Evolutionary conservation across 2,113 vertebrate species (phyloP), one percentile per base, ranked within the genome.

Genomic region (Noturus placidus): DNA sequence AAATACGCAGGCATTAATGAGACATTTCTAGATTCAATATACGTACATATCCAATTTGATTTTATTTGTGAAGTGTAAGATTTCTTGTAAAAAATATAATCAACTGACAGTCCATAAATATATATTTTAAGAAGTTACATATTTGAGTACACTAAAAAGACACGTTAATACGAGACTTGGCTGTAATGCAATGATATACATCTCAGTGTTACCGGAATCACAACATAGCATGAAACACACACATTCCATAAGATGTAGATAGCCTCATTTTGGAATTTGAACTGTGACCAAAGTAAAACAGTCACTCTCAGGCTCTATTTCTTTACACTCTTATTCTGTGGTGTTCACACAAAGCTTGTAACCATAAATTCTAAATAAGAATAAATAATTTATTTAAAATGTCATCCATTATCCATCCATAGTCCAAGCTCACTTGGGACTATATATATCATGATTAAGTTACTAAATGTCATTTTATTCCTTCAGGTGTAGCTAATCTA

Each of bases 21-120:
- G 20, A 42, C 20, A 25, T 20, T 54, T 54, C n/a, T 82, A 46
- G 6, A 46, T 46, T 69, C 1, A 50, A 69, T 52, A 50, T 22
- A 50, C 25, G 10, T 30, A 50, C 25, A 19, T 30, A 4, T 19
- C 15, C 0, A 7, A 22, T 35, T 70, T 33, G 27, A 19, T 76
- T 83, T 83, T 67, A 83, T 67, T 83, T 83, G 30, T 30, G 27
- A 83, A 67, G n/a, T 50, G 17, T 63, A 8, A 27, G 19, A n/a
- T 19, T n/a, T 46, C 11, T 30, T 83, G 8, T 69, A 20, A 50
- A 50, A 65, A 52, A 69, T 33, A 83, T 33, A 83, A 69, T 69
- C 9, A 56, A 56, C 38, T 57, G 19, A 57, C 57, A 57, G 17
- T 25, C 19, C 13, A 76, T 76, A 42, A 35, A 74, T 74, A 74